Evolutionary conservation across 2,888 invertebrate genomes (phyloP).

Genomic region (Ditula angustiorana): DNA sequence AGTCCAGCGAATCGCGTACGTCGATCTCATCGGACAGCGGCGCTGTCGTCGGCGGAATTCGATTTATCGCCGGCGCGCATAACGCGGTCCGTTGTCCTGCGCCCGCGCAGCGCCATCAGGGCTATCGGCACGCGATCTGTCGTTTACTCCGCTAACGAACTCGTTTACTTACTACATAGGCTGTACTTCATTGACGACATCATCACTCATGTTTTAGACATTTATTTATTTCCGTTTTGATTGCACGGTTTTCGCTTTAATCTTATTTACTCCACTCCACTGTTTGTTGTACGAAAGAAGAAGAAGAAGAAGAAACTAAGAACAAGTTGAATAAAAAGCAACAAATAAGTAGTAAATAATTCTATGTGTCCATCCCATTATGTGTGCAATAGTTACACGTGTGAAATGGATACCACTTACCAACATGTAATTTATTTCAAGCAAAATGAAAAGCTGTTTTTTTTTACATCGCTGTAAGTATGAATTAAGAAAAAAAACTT

Average conservation of each 20-base stretch:
- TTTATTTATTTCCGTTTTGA: conserved; percentile 22
- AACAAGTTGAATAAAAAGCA: too few species aligned
- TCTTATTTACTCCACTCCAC: too few species aligned
- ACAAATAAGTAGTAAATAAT: too few species aligned
- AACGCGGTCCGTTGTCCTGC: conserved; percentile 68
- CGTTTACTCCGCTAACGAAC: conserved; percentile 66
- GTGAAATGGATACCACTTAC: too few species aligned
- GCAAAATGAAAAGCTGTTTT: too few species aligned
- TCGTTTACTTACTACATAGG: conserved; percentile 57
- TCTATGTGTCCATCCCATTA: too few species aligned
- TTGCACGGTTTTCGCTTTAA: background rate
- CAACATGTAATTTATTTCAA: too few species aligned
- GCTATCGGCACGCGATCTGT: conserved; percentile 70
- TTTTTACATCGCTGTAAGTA: too few species aligned
- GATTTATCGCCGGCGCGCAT: conserved; percentile 73
- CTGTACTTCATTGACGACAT: conserved; percentile 57
- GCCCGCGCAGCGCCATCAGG: conserved; percentile 52
- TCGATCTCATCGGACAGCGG: conserved; percentile 67
- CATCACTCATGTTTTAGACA: conserved; percentile 21
- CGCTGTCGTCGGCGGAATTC: conserved; percentile 75
- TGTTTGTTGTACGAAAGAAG: too few species aligned
- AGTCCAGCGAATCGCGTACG: conserved; percentile 64
- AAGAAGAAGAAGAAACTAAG: too few species aligned
- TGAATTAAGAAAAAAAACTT: too few species aligned
- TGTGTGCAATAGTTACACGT: too few species aligned